Evolutionary conservation across 2,113 vertebrate species (phyloP).

Genomic region (Chloebia gouldiae): DNA sequence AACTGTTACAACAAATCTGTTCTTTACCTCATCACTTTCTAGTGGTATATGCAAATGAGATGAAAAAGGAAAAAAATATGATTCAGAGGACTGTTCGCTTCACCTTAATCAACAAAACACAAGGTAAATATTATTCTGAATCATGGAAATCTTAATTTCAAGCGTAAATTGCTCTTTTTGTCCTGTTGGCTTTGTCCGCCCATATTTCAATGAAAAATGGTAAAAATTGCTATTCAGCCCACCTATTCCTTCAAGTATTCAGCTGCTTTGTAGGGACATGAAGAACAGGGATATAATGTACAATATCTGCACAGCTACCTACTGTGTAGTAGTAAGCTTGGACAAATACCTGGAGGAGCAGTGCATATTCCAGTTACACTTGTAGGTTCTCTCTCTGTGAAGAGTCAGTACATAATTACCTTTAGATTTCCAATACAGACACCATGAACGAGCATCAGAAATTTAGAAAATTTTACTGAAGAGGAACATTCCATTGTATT

Average conservation of each 20-base stretch:
- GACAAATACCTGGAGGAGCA: neutral
- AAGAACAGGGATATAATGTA: neutral
- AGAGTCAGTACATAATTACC: neutral
- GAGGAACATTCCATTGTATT: neutral
- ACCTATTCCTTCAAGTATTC: neutral
- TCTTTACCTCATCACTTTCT: neutral
- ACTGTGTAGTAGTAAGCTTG: neutral
- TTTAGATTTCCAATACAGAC: neutral
- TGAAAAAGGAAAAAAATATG: neutral
- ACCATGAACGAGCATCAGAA: accelerated
- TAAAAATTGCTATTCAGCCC: neutral
- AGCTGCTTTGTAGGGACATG: neutral
- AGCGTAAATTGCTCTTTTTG: neutral
- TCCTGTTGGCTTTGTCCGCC: neutral
- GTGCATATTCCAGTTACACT: neutral
- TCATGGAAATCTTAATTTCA: neutral
- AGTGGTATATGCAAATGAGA: neutral
- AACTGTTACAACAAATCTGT: neutral
- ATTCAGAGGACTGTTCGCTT: neutral
- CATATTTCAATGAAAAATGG: neutral
- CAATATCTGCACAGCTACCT: neutral
- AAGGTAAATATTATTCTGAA: neutral
- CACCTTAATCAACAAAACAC: neutral
- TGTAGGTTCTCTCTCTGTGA: neutral
- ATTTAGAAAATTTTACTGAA: neutral